phyloP scores from a whole-genome alignment of 2,888 invertebrate species.

The Molanna angustata region DNA sequence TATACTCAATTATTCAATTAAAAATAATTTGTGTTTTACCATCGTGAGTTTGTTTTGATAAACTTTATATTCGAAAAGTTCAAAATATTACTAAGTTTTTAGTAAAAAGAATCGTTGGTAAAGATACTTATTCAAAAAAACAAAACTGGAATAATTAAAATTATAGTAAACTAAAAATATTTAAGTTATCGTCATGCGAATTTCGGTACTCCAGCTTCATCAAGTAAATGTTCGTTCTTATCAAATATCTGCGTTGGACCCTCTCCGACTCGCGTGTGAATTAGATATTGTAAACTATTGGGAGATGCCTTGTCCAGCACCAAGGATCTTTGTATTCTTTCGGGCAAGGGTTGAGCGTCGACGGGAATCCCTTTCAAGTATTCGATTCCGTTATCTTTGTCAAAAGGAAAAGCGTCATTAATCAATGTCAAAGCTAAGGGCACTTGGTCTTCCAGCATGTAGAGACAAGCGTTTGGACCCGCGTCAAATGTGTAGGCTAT shows the following conservation, averaged over 20 bases:
- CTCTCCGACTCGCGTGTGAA: slow-evolving; percentile 78
- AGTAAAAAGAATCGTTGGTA: too few species aligned
- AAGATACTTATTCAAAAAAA: too few species aligned
- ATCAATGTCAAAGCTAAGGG: slow-evolving; percentile 65
- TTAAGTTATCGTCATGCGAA: slow-evolving; percentile 18
- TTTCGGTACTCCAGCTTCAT: slow-evolving; percentile 49
- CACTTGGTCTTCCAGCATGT: slow-evolving; percentile 73
- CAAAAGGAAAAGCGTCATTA: slow-evolving; percentile 69
- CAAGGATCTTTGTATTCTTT: slow-evolving; percentile 39
- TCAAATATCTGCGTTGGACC: slow-evolving; percentile 58
- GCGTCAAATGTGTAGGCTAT: slow-evolving; percentile 99
- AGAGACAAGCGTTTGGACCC: slow-evolving; percentile 94
- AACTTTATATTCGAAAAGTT: too few species aligned
- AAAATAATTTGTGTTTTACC: too few species aligned
- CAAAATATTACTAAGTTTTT: too few species aligned
- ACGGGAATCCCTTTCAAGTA: slow-evolving; percentile 59
- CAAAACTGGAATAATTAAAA: too few species aligned
- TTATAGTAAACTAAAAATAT: too few species aligned
- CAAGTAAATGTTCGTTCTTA: slow-evolving; percentile 50
- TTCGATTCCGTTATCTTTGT: slow-evolving; percentile 41
- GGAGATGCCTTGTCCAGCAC: slow-evolving; percentile 43
- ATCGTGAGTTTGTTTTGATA: too few species aligned
- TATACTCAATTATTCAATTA: too few species aligned
- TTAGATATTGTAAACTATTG: slow-evolving; percentile 75
- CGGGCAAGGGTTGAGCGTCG: slow-evolving; percentile 29